phyloP scores from a whole-genome alignment of 2,888 invertebrate genomes.

The Ceriagrion tenellum region DNA sequence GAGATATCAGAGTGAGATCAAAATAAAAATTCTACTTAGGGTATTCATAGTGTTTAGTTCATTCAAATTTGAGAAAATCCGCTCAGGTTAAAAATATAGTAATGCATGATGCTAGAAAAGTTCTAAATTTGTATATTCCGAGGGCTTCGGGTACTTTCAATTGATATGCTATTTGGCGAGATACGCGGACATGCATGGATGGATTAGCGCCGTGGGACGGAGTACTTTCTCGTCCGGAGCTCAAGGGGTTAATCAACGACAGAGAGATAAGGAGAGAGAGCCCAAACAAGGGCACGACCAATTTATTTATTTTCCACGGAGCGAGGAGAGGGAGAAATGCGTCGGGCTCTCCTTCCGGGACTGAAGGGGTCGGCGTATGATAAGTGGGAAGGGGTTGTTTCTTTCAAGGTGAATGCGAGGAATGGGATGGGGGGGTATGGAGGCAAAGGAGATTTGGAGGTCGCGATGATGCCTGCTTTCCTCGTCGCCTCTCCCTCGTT shows the following conservation, averaged over 20 bases:
- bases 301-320: background rate
- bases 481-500: background rate
- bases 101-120: no score
- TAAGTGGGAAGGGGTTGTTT: no score
- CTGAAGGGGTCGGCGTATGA: background rate
- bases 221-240: background rate
- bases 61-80: no score
- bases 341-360: background rate
- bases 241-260: background rate
- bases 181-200: no score
- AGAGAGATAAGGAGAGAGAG: no score
- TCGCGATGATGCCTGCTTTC: background rate
- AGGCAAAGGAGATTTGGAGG: constrained; percentile 36
- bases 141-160: no score
- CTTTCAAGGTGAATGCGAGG: background rate
- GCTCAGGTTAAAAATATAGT: no score
- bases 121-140: no score
- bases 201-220: background rate
- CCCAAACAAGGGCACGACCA: background rate
- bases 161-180: background rate
- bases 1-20: no score
- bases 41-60: no score
- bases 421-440: background rate
- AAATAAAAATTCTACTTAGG: no score
- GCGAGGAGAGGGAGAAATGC: background rate